These are phyloP conservation scores for Melipona bicolor DNA, from an alignment of 2,888 invertebrate species.

Conservation along the genomic window DNA sequence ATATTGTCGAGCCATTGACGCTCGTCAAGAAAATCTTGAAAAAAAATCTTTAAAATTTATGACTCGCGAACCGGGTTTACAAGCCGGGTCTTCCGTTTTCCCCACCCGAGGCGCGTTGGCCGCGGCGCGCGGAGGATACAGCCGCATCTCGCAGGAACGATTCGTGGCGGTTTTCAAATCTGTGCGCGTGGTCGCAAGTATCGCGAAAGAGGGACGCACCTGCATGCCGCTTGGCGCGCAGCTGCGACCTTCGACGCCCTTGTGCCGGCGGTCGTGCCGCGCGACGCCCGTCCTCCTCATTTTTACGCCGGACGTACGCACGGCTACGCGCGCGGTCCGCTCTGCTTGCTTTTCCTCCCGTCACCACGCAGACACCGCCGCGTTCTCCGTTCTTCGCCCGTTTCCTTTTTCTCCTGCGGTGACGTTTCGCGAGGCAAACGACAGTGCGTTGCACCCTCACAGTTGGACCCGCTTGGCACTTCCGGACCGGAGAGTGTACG, in stretches of 20 bases:
- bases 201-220: constrained; percentile 72
- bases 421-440: not conserved
- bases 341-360: not conserved
- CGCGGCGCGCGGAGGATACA: not conserved
- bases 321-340: constrained; percentile 34
- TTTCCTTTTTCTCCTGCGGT: too few relatives aligned
- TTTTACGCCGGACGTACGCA: constrained; percentile 70
- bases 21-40: too few relatives aligned
- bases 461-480: not conserved
- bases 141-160: constrained; percentile 4
- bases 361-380: constrained; percentile 11
- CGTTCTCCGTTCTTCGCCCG: not conserved
- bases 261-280: constrained; percentile 71
- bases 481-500: not conserved
- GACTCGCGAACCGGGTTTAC: not conserved
- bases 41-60: too few relatives aligned
- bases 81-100: constrained; percentile 13
- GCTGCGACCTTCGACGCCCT: constrained; percentile 82
- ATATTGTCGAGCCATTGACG: too few relatives aligned
- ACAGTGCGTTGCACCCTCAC: not conserved
- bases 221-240: constrained; percentile 76
- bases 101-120: not conserved
- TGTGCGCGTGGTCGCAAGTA: constrained; percentile 51
- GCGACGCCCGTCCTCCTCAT: constrained; percentile 69
- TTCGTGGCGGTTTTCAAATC: constrained; percentile 53